Percentiles rank a stretch among this genome's conserved stretches.
Evolutionary conservation across 2,797 vertebrate species (phyloP).

Genomic region (Hephaestus fuliginosus): DNA sequence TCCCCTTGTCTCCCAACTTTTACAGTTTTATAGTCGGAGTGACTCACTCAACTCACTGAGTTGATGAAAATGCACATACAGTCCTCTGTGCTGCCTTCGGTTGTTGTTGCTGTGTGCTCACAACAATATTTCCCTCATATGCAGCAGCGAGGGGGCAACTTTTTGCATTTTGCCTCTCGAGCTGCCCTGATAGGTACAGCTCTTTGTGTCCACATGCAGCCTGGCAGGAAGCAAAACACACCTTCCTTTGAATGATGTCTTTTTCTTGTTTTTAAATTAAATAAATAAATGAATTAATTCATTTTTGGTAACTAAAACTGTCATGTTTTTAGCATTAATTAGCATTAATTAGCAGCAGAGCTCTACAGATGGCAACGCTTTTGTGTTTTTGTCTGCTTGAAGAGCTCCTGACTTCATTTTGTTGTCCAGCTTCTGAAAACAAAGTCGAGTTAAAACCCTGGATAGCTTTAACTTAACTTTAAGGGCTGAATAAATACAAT

Average conservation of each 20-base stretch:
- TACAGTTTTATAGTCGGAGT: conserved; percentile 9
- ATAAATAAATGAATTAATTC: background rate
- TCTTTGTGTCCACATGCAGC: no score
- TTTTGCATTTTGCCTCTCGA: background rate
- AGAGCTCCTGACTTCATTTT: background rate
- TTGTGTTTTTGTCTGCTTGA: background rate
- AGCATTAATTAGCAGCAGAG: background rate
- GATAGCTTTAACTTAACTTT: background rate
- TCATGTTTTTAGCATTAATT: no score
- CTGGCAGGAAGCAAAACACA: no score
- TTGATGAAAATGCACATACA: conserved; percentile 7
- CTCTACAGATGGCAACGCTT: background rate
- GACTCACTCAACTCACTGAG: background rate
- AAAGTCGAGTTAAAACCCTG: no score
- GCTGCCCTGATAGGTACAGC: background rate
- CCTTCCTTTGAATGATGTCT: background rate
- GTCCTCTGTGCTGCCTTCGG: background rate
- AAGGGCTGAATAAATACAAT: background rate
- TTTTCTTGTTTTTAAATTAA: background rate
- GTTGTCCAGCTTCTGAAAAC: background rate
- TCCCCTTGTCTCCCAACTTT: background rate
- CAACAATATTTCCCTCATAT: background rate
- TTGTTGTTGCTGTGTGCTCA: background rate
- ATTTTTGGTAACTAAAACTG: background rate
- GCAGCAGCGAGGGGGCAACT: background rate